phyloP scores from a whole-genome alignment of 2,797 vertebrate species.

The Neostethus bicornis region DNA sequence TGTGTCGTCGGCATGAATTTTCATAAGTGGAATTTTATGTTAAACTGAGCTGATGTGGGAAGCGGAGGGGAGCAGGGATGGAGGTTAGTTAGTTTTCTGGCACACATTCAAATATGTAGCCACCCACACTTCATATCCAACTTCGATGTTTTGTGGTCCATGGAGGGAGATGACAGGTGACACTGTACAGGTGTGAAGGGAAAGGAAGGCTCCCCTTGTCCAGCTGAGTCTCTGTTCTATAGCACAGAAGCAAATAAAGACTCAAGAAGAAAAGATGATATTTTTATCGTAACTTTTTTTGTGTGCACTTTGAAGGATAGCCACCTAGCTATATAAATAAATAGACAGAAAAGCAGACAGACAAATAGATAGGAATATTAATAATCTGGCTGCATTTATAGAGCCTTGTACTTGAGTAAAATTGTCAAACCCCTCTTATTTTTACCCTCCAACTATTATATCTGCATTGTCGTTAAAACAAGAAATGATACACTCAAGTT shows the following conservation, averaged over 20 bases:
- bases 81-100: conserved; percentile 37
- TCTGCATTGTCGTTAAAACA: conserved; percentile 21
- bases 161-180: conserved; percentile 48
- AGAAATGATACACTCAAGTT: conserved; percentile 1
- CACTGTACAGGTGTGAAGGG: conserved; percentile 35
- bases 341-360: too few relatives aligned
- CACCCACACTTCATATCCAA: conserved; percentile 17
- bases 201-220: conserved; percentile 45
- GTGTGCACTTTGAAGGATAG: too few relatives aligned
- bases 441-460: too few relatives aligned
- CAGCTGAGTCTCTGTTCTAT: conserved; percentile 28
- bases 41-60: conserved; percentile 45
- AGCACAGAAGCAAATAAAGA: conserved; percentile 12
- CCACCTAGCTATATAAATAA: too few relatives aligned
- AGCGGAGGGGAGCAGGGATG: conserved; percentile 7
- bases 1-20: conserved; percentile 60
- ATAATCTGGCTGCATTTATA: too few relatives aligned
- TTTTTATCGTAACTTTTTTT: neutral
- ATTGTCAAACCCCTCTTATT: too few relatives aligned
- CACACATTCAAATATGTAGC: conserved; percentile 26
- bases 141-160: conserved; percentile 37
- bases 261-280: conserved; percentile 15
- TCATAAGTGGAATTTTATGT: conserved; percentile 64
- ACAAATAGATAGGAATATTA: too few relatives aligned
- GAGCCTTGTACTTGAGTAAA: too few relatives aligned